phyloP scores from a whole-genome alignment of 2,797 vertebrate genomes.

The Crossoptilon crossoptilon region DNA sequence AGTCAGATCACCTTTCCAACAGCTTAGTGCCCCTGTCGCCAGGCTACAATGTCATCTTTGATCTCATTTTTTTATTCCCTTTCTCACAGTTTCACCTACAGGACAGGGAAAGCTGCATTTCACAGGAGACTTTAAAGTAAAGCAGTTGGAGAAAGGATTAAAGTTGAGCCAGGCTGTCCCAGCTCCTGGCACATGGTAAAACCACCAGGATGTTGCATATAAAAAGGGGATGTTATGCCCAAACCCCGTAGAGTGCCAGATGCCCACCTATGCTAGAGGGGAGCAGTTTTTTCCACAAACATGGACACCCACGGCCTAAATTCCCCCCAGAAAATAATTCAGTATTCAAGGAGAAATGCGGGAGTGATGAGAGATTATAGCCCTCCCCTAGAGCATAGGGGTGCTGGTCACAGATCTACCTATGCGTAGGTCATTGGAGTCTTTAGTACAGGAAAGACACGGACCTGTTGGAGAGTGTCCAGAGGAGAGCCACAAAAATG shows the following conservation, averaged over 20 bases:
- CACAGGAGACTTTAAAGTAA: background rate
- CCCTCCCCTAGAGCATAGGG: background rate
- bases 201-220: background rate
- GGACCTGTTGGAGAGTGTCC: no score
- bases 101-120: slow-evolving; percentile 11
- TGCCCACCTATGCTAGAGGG: background rate
- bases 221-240: background rate
- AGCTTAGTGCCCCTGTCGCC: slow-evolving; percentile 47
- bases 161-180: background rate
- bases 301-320: background rate
- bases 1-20: slow-evolving; percentile 62
- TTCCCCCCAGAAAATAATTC: background rate
- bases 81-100: slow-evolving; percentile 30
- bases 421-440: background rate
- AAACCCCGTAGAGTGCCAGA: background rate
- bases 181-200: background rate
- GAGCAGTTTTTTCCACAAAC: background rate
- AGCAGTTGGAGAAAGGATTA: background rate
- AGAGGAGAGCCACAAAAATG: no score
- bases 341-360: background rate
- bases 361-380: background rate
- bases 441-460: no score
- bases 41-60: slow-evolving; percentile 60
- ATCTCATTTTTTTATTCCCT: slow-evolving; percentile 47
- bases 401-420: background rate